Base-by-base conservation (phyloP, 2,113 vertebrate species). In the Oenanthe melanoleuca region DNA sequence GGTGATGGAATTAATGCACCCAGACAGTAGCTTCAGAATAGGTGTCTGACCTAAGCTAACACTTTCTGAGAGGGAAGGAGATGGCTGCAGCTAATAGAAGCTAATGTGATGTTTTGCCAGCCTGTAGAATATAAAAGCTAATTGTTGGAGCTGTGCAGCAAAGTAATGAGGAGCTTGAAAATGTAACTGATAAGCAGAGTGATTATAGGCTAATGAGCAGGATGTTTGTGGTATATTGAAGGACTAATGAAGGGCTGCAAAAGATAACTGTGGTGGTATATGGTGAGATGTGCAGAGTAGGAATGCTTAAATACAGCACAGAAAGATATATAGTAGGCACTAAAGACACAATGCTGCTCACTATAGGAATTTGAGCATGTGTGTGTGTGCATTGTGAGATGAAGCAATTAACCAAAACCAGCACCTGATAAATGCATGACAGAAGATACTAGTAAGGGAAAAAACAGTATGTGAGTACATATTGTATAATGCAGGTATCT, bases 181-280 rank as follows among this genome's bases (percentile, higher is more conserved):
- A 73, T 78, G 72, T 78, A 83, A 80, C 72, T 80, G 91, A 86
- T 95, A 88, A 94, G 92, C 64, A 86, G 52, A 8, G 4, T 5
- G 33, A 86, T 94, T 56, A 80, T 60, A 70, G 80, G 83, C 64
- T 93, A 80, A 96, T 66, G 72, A 92, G 75, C 64, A 80, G 88
- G 60, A 88, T 92, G 44, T 78, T 92, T 95, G 55, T 80, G 60
- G 33, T 90, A 17, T 83, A 80, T 13, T 80, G 92, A 90, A 93
- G 80, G 75, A 60, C 86, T 96, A 90, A 94, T 88, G 72, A 96
- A 94, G 64, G 88, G 23, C 75, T 90, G n/a, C 28, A 64, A 59
- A 86, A 80, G 88, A 74, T 86, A 92, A 80, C 78, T 75, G 33
- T 20, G 4, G 11, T 61, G 25, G 15, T 71, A 10, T 84, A 34